Conservation (phyloP, 1,140 invertebrate species). For the Microplitis mediator region DNA sequence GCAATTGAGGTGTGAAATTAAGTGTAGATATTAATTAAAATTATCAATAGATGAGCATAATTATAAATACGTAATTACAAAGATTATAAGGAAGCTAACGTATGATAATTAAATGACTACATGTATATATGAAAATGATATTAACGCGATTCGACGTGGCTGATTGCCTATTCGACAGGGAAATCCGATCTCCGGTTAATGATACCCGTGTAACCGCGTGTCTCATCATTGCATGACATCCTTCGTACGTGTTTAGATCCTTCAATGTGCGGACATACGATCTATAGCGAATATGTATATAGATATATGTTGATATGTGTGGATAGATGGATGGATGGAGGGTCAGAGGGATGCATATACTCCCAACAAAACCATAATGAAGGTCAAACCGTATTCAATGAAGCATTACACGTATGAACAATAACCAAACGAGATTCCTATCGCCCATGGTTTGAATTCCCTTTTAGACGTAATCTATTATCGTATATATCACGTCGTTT, state of each 20-base stretch:
- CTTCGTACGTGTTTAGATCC: constrained; percentile 12
- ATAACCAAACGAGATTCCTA: background rate
- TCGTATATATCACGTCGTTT: background rate
- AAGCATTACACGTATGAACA: background rate
- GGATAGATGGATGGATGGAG: too few species aligned
- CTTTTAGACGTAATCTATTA: background rate
- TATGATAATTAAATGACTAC: background rate
- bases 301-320: too few species aligned
- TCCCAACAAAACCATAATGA: constrained; percentile 1
- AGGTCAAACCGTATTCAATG: constrained; percentile 6
- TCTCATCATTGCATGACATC: constrained; percentile 21
- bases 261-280: background rate
- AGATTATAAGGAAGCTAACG: too few species aligned
- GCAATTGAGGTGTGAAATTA: too few species aligned
- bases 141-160: constrained; percentile 18
- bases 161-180: constrained; percentile 28
- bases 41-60: too few species aligned
- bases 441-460: background rate
- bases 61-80: too few species aligned
- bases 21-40: too few species aligned
- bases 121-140: constrained; percentile 1
- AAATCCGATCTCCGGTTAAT: constrained; percentile 28
- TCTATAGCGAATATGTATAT: too few species aligned
- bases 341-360: background rate
- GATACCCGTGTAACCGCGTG: constrained; percentile 28